A percentile compares a stretch with the other conserved stretches of the same genome.
Conservation (phyloP, 2,888 invertebrate genomes). For the Philhelius pedissequus region DNA sequence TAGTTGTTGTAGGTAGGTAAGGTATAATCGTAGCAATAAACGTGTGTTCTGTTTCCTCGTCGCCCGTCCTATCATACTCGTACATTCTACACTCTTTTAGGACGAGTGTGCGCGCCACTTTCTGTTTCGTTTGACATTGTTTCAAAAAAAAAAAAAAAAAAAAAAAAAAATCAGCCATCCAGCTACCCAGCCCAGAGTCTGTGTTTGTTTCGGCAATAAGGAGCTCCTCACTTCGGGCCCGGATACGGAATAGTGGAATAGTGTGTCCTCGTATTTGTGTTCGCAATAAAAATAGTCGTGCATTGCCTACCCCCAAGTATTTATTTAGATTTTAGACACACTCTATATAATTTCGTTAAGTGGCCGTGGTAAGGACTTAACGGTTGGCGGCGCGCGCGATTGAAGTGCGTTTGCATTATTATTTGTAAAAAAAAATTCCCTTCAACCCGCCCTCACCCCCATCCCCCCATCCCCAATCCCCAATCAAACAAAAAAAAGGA, state of each 20-base stretch:
- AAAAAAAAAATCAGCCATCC: not conserved
- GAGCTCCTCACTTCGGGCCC: conserved; percentile 33
- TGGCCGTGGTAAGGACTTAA: conserved; percentile 17
- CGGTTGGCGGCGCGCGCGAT: not conserved
- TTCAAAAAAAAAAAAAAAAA: conserved; percentile 7
- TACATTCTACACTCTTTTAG: conserved; percentile 13
- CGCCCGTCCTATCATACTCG: conserved; percentile 7
- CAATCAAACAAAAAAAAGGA: no score
- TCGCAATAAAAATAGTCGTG: conserved; percentile 20
- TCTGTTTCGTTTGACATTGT: conserved; percentile 56
- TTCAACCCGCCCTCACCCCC: not conserved
- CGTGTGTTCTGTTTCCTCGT: conserved; percentile 39
- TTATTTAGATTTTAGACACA: not conserved
- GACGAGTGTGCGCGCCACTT: conserved; percentile 64
- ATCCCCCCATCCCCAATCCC: no score
- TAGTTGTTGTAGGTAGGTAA: no score
- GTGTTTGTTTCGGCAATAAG: conserved; percentile 32
- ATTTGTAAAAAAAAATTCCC: not conserved
- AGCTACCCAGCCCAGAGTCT: conserved; percentile 13
- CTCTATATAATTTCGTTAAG: not conserved
- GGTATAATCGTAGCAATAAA: not conserved
- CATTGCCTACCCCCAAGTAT: not conserved
- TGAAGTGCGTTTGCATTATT: conserved; percentile 4
- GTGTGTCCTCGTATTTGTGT: conserved; percentile 25
- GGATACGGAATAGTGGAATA: conserved; percentile 23